Base-by-base conservation (phyloP, 2,888 invertebrate genomes). In the Macropis europaea region DNA sequence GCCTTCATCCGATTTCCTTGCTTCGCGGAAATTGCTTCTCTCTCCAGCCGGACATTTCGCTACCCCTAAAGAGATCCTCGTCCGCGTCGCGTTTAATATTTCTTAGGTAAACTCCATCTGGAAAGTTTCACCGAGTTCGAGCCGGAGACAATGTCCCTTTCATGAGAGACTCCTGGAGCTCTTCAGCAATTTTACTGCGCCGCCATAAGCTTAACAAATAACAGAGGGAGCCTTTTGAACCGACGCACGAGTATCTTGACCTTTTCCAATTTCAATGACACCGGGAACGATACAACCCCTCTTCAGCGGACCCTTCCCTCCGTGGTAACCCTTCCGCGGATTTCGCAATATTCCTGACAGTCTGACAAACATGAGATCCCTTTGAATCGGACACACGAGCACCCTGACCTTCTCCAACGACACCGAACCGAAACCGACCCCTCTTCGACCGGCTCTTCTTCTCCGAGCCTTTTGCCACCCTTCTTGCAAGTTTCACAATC, bases 321-420 rank as follows among this genome's bases (percentile, higher is more conserved):
- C 28, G n/a, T 4, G 11, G 9, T 26, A 11, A 22, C 28, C 26
- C 28, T 28, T 7, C 28, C 32, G 43, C 22, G 32, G 17, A n/a
- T 52, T 38, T 38, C 45, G 22, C 43, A 43, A 36, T 61, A 32
- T 42, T 28, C 11, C 13, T 15, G 9, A 15, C 26, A 13, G 28
- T 26, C 42, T 26, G 45, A 40, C 45, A 56, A 56, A 50, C 63
- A 59, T 34, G 40, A n/a, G 28, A 7, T 3, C 56, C 62, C 56
- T 56, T 63, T 56, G 38, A 54, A 56, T 63, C 62, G n/a, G 28
- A 22, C 48, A 57, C 48, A 42, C 22, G 1, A 19, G 50, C 34
- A 38, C 11, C 52, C 34, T 61, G 66, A 66, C 52, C 66, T 60
- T 52, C 52, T 60, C 9, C 61, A 66, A 60, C 61, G 43, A n/a